Conservation (phyloP, 1,140 invertebrate species). For the Pissodes strobi region DNA sequence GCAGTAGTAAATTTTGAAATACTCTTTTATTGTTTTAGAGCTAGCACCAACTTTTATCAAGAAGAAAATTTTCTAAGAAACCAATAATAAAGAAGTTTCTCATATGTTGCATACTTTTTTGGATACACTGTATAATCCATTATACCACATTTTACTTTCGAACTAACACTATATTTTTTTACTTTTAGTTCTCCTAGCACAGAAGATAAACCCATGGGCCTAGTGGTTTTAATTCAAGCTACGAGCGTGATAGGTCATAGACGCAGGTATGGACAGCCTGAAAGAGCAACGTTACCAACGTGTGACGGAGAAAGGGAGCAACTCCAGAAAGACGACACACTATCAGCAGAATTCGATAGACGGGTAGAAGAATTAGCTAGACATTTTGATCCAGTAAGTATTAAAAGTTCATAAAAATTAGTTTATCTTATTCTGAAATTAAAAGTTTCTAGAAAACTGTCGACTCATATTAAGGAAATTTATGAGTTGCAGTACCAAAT, state of each 20-base stretch:
- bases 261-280: constrained; percentile 60
- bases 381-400: constrained; percentile 73
- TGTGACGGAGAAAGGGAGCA: constrained; percentile 64
- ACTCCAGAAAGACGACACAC: constrained; percentile 62
- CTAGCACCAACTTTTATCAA: too few species aligned
- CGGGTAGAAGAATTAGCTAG: constrained; percentile 70
- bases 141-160: too few species aligned
- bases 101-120: too few species aligned
- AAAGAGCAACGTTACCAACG: constrained; percentile 67
- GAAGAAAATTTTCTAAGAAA: too few species aligned
- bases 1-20: too few species aligned
- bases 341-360: constrained; percentile 69
- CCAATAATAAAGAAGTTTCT: too few species aligned
- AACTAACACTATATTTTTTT: too few species aligned
- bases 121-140: too few species aligned
- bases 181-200: constrained; percentile 76
- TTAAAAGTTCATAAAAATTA: background rate
- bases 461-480: too few species aligned
- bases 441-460: background rate
- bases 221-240: constrained; percentile 87
- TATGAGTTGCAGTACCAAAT: too few species aligned
- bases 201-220: constrained; percentile 84
- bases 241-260: constrained; percentile 82
- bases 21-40: too few species aligned
- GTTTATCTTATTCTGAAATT: background rate